These are phyloP conservation scores for Heterodera carotae DNA, from an alignment of 1,140 invertebrate species.

Conservation along the genomic window DNA sequence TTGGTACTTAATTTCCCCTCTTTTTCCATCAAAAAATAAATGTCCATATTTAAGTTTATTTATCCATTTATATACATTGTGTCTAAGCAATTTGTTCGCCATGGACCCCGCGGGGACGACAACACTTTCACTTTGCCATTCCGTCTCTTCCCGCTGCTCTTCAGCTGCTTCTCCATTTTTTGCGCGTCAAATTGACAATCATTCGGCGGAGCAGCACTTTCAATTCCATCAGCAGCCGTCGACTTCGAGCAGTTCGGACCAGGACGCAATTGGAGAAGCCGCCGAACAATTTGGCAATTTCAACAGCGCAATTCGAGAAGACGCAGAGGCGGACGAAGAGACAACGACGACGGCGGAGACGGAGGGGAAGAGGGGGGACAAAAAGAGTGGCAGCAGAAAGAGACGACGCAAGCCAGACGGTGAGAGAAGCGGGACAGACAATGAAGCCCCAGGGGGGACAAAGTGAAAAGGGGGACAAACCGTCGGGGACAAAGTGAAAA, in stretches of 20 bases:
- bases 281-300: not conserved
- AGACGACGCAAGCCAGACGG: slow-evolving; percentile 29
- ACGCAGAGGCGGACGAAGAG: not conserved
- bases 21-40: too few species aligned
- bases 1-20: too few species aligned
- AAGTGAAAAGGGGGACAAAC: too few species aligned
- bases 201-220: not conserved
- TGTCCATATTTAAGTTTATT: too few species aligned
- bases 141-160: not conserved
- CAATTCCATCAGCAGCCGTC: not conserved
- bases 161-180: not conserved
- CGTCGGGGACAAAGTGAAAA: too few species aligned
- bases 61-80: too few species aligned
- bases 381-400: slow-evolving; percentile 8
- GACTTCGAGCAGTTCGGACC: slow-evolving; percentile 3
- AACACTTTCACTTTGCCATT: not conserved
- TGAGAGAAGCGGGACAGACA: not conserved
- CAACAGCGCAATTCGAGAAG: not conserved
- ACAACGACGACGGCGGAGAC: not conserved
- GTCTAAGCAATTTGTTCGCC: too few species aligned
- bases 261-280: not conserved
- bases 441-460: too few species aligned
- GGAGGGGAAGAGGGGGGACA: slow-evolving; percentile 4
- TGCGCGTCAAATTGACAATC: not conserved
- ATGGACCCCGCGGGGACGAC: not conserved